Evolutionary conservation across 2,888 invertebrate species (phyloP).

Genomic region (Panorpa germanica): DNA sequence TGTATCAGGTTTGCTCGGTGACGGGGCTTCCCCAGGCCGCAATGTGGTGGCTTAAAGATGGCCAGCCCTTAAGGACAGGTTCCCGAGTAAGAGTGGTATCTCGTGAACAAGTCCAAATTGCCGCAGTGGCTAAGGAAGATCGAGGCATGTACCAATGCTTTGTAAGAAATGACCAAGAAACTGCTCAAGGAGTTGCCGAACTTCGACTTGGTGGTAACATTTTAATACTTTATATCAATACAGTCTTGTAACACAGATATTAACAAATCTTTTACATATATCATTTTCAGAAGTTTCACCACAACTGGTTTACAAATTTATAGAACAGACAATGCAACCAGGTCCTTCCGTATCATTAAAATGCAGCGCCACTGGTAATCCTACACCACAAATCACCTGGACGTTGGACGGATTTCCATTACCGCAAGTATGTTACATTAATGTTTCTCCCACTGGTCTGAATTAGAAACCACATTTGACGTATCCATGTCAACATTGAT

Average conservation of each 20-base stretch:
- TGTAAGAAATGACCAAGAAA: conserved; percentile 62
- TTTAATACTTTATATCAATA: conserved; percentile 8
- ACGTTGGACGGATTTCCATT: conserved; percentile 51
- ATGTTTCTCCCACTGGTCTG: too few relatives aligned
- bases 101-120: conserved; percentile 34
- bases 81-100: conserved; percentile 33
- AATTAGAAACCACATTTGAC: too few relatives aligned
- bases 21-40: conserved; percentile 63
- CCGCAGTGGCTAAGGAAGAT: conserved; percentile 54
- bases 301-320: conserved; percentile 52
- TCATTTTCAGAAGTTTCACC: conserved; percentile 48
- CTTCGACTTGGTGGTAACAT: conserved; percentile 56
- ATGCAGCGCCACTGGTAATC: conserved; percentile 58
- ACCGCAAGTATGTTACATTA: conserved; percentile 33
- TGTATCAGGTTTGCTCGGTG: conserved; percentile 47
- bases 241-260: background rate
- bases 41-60: conserved; percentile 63
- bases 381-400: conserved; percentile 62
- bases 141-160: conserved; percentile 85
- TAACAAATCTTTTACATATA: background rate
- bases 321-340: conserved; percentile 58
- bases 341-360: conserved; percentile 61
- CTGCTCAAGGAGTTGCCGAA: conserved; percentile 63
- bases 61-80: conserved; percentile 34
- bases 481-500: too few relatives aligned